A percentile compares a stretch with the other conserved stretches of the same genome.
Conservation (phyloP, 2,888 invertebrate species). For the Antitype chi region DNA sequence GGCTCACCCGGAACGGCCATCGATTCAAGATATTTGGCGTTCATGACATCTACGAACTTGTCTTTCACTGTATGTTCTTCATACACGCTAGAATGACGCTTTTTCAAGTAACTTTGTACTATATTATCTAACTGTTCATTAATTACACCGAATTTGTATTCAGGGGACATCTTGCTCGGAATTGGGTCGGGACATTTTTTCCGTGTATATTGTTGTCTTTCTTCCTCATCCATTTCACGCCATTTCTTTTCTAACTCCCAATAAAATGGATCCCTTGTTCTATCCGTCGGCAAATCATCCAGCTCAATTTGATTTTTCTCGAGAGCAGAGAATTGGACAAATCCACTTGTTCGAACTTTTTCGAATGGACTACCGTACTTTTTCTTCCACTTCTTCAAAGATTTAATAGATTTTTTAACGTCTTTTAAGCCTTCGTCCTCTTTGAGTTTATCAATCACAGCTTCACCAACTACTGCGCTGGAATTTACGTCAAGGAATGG, state of each 20-base stretch:
- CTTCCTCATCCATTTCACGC: constrained; percentile 91
- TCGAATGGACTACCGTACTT: constrained; percentile 86
- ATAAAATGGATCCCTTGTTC: constrained; percentile 91
- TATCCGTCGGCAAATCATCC: constrained; percentile 85
- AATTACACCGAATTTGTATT: constrained; percentile 95
- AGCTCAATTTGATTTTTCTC: constrained; percentile 86
- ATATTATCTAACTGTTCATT: constrained; percentile 95
- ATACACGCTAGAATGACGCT: constrained; percentile 78
- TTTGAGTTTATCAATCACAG: constrained; percentile 91
- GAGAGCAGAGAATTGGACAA: constrained; percentile 91
- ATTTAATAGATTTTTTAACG: constrained; percentile 91
- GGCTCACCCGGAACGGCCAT: constrained; percentile 98
- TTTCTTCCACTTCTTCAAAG: constrained; percentile 91
- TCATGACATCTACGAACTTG: constrained; percentile 93
- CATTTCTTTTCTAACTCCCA: constrained; percentile 92
- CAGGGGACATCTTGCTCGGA: constrained; percentile 92
- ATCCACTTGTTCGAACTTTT: constrained; percentile 89
- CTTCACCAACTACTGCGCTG: constrained; percentile 91
- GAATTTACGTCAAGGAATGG: constrained; percentile 96
- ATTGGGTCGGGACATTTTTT: constrained; percentile 94
- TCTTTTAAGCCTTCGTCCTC: constrained; percentile 87
- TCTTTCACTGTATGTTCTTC: constrained; percentile 81
- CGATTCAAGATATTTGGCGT: constrained; percentile 94
- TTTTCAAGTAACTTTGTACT: constrained; percentile 91
- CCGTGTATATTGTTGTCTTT: constrained; percentile 89